Conservation (phyloP, 2,888 invertebrate genomes). For the Odontomyia ornata region DNA sequence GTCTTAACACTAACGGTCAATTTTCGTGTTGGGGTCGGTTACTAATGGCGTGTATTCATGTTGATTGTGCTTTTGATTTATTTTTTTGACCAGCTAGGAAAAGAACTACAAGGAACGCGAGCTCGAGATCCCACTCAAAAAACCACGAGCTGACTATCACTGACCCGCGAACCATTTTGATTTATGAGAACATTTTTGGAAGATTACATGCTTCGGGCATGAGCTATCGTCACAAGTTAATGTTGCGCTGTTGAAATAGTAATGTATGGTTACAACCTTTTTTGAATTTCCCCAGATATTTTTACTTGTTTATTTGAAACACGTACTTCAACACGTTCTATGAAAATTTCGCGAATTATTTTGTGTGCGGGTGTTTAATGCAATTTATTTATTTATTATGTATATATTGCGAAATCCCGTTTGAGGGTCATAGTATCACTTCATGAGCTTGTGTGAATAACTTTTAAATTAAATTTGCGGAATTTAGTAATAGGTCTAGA, state of each 20-base stretch:
- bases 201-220: slow-evolving; percentile 41
- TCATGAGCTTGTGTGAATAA: too few species aligned
- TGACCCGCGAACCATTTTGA: slow-evolving; percentile 41
- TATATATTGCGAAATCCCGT: too few species aligned
- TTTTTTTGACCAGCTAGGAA: background rate
- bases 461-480: too few species aligned
- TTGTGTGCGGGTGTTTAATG: too few species aligned
- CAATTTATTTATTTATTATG: too few species aligned
- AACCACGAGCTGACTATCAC: slow-evolving; percentile 3
- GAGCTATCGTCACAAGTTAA: slow-evolving; percentile 38
- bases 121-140: background rate
- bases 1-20: slow-evolving; percentile 41
- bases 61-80: background rate
- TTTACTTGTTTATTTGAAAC: slow-evolving; percentile 7
- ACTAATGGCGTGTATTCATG: slow-evolving; percentile 29
- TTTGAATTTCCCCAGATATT: background rate
- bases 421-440: too few species aligned
- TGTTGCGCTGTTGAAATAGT: slow-evolving; percentile 27
- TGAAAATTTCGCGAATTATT: slow-evolving; percentile 31
- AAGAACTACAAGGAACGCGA: slow-evolving; percentile 20
- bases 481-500: too few species aligned
- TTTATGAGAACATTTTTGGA: slow-evolving; percentile 40
- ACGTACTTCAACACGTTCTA: slow-evolving; percentile 22
- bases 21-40: background rate
- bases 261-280: slow-evolving; percentile 13